These are phyloP conservation scores for Lasioglossum villosulum DNA, from an alignment of 2,888 invertebrate genomes.

Conservation along the genomic window DNA sequence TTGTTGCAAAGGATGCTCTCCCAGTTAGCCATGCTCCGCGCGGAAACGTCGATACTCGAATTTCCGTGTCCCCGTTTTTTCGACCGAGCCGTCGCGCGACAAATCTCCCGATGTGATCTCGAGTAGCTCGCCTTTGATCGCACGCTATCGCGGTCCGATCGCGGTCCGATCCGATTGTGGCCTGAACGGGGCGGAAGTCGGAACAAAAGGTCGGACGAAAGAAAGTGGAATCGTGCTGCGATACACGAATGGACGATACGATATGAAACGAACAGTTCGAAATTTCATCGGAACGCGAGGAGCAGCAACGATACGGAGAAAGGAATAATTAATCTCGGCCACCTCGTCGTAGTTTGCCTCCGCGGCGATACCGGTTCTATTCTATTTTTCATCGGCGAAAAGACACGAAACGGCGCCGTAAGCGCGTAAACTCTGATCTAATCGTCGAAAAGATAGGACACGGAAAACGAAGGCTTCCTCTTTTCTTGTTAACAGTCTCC, in stretches of 20 bases:
- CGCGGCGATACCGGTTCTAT: no score
- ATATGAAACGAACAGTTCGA: no score
- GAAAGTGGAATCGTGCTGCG: no score
- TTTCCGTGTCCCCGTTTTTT: background rate
- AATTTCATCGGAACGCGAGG: no score
- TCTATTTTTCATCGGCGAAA: no score
- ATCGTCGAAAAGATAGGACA: background rate
- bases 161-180: no score
- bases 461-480: background rate
- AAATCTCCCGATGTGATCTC: background rate
- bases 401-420: no score
- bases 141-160: background rate
- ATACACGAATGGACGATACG: no score
- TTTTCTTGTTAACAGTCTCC: background rate
- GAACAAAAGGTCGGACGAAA: background rate
- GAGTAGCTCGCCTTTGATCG: slow-evolving; percentile 13
- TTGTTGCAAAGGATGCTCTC: background rate
- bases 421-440: background rate
- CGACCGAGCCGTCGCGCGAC: no score
- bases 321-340: no score
- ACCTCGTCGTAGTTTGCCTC: no score
- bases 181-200: background rate
- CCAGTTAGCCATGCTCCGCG: background rate
- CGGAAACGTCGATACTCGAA: background rate
- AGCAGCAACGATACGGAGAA: no score